These are phyloP conservation scores for Listronotus oregonensis DNA, from an alignment of 1,140 invertebrate genomes.

Conservation along the genomic window DNA sequence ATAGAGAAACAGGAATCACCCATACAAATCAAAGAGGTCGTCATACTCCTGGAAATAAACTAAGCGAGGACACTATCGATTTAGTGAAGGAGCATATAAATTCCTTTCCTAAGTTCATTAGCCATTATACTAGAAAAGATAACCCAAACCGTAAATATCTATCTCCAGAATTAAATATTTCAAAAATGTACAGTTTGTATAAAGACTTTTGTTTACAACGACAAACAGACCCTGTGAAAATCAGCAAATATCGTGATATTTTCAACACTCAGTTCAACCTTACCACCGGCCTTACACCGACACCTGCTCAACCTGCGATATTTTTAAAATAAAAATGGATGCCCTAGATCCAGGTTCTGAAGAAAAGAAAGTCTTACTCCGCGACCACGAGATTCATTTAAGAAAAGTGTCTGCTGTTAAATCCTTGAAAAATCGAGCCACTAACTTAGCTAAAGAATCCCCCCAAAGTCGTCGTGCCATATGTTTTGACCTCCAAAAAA, in stretches of 20 bases:
- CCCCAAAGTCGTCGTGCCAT: constrained; percentile 7
- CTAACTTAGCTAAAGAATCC: constrained; percentile 8
- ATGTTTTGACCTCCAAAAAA: constrained; percentile 36
- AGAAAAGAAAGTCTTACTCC: background rate
- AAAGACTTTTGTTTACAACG: too few relatives aligned
- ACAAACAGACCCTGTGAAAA: constrained; percentile 17
- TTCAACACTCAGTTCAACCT: constrained; percentile 23
- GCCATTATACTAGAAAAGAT: too few relatives aligned
- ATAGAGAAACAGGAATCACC: too few relatives aligned
- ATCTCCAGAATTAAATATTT: too few relatives aligned
- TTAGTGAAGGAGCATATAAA: too few relatives aligned
- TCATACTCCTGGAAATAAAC: too few relatives aligned
- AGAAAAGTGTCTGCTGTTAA: constrained; percentile 9
- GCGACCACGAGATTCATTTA: constrained; percentile 3
- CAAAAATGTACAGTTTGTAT: too few relatives aligned
- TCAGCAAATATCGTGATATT: constrained; percentile 8
- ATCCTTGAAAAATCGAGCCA: constrained; percentile 5
- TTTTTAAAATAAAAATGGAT: constrained; percentile 10
- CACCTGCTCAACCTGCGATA: constrained; percentile 25
- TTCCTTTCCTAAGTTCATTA: too few relatives aligned
- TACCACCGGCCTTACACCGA: constrained; percentile 26
- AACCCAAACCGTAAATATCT: too few relatives aligned
- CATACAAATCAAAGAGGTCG: too few relatives aligned
- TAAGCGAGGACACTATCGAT: too few relatives aligned
- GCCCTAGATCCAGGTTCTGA: constrained; percentile 1